phyloP scores from a whole-genome alignment of 2,888 invertebrate species.

The Xestia xanthographa region DNA sequence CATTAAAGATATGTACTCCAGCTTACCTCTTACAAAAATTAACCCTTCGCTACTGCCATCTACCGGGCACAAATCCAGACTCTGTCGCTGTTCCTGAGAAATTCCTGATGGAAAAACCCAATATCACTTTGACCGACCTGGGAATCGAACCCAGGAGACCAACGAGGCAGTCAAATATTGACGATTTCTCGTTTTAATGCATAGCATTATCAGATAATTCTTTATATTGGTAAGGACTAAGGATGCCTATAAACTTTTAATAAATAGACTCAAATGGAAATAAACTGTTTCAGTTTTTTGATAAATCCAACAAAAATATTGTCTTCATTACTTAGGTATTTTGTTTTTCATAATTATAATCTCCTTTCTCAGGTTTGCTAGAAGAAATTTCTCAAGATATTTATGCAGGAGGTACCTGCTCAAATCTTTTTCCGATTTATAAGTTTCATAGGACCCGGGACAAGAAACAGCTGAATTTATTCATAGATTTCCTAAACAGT shows the following conservation, averaged over 20 bases:
- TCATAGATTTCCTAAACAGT: slow-evolving; percentile 15
- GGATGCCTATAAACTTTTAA: not conserved
- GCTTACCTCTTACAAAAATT: no score
- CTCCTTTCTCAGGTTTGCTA: not conserved
- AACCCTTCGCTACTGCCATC: no score
- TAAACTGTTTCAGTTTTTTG: not conserved
- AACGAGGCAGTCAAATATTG: no score
- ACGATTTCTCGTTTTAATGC: no score
- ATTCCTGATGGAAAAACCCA: no score
- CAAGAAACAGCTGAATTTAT: not conserved
- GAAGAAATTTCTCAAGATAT: not conserved
- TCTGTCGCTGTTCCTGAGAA: no score
- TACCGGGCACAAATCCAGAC: no score
- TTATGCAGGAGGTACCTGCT: not conserved
- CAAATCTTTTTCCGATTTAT: not conserved
- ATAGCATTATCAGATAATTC: not conserved
- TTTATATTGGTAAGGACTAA: not conserved
- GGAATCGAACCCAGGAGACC: no score
- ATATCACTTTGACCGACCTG: no score
- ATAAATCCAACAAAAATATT: not conserved
- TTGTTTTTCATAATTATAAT: not conserved
- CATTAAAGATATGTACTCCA: no score
- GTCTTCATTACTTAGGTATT: not conserved
- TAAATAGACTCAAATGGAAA: no score
- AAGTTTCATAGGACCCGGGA: not conserved